A percentile compares a stretch with the other conserved stretches of the same genome.
Conservation (phyloP, 1,140 invertebrate species). For the Neodiprion lecontei region DNA sequence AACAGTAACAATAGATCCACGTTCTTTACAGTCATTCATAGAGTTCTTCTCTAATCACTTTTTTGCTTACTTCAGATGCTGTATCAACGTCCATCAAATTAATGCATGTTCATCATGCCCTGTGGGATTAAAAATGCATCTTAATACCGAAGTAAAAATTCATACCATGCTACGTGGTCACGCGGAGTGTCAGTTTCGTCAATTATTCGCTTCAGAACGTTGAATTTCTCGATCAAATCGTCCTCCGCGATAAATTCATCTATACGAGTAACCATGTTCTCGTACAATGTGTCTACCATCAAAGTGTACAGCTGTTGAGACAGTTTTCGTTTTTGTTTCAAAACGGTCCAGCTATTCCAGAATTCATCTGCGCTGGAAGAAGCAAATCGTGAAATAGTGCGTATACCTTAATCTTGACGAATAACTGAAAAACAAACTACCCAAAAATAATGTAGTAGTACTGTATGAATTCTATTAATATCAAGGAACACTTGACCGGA, state of each 20-base stretch:
- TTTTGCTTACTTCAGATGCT: too few species aligned
- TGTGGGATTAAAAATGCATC: too few species aligned
- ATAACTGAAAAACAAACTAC: too few species aligned
- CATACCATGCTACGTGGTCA: not conserved
- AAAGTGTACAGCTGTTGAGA: constrained; percentile 35
- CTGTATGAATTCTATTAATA: too few species aligned
- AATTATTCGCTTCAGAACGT: not conserved
- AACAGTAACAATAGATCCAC: too few species aligned
- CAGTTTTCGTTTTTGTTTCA: constrained; percentile 31
- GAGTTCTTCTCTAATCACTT: too few species aligned
- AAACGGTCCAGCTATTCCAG: constrained; percentile 32
- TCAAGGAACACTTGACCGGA: too few species aligned
- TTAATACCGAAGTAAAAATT: not conserved
- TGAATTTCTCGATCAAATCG: constrained; percentile 33
- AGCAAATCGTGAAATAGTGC: constrained; percentile 12
- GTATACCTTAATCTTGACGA: not conserved
- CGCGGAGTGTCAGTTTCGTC: not conserved
- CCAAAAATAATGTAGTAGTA: too few species aligned
- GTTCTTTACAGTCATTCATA: too few species aligned
- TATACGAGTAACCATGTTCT: constrained; percentile 35
- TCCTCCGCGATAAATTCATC: constrained; percentile 35
- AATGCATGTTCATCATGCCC: too few species aligned
- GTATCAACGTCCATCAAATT: too few species aligned
- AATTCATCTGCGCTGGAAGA: constrained; percentile 43
- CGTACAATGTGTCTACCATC: constrained; percentile 35